Evolutionary conservation across 2,113 vertebrate species (phyloP).

Genomic region (Mesoclemmys tuberculata): DNA sequence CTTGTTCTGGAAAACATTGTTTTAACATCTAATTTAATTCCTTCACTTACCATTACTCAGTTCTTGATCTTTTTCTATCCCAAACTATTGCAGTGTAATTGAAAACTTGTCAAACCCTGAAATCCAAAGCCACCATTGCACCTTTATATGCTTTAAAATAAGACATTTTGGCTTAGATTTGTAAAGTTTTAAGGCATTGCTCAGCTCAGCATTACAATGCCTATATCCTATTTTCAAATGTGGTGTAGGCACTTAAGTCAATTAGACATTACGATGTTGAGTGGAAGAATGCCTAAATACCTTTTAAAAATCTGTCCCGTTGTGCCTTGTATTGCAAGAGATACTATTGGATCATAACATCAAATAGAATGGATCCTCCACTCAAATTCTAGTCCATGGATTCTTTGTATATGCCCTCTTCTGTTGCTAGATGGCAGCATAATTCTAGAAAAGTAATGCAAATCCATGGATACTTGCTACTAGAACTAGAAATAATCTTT

Average conservation of each 20-base stretch:
- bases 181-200: background rate
- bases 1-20: background rate
- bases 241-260: background rate
- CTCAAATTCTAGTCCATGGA: background rate
- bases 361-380: background rate
- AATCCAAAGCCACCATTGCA: background rate
- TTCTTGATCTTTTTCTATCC: background rate
- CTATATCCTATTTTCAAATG: background rate
- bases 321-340: background rate
- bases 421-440: constrained; percentile 58
- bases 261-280: background rate
- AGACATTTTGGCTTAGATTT: background rate
- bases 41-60: background rate
- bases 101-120: background rate
- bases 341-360: background rate
- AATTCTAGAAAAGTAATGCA: background rate
- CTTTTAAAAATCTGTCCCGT: background rate
- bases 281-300: background rate
- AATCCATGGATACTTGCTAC: fast-evolving
- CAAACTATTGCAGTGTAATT: background rate
- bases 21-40: background rate
- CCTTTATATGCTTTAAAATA: background rate
- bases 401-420: constrained; percentile 8
- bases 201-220: background rate
- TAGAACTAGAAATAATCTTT: background rate